Evolutionary conservation across 2,888 invertebrate genomes (phyloP).

Genomic region (Melangyna quadrimaculata): DNA sequence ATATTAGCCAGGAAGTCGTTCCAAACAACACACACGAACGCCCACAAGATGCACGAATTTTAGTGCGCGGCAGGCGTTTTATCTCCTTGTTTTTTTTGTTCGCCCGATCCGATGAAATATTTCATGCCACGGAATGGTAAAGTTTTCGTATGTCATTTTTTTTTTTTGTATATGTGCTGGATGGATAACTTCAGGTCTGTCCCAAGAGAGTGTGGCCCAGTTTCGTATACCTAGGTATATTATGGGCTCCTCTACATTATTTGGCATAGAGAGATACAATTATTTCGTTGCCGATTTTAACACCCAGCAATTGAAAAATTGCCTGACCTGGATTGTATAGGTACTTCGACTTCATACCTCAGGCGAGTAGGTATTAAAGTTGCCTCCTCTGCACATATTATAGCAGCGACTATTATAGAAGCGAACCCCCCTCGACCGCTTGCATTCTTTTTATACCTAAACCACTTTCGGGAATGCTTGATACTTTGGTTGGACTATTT

Average conservation of each 20-base stretch:
- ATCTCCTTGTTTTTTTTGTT: background rate
- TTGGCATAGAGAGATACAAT: slow-evolving; percentile 38
- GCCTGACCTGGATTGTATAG: slow-evolving; percentile 43
- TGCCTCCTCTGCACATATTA: slow-evolving; percentile 31
- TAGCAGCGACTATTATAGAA: background rate
- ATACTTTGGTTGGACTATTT: slow-evolving; percentile 48
- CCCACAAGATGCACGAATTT: slow-evolving; percentile 65
- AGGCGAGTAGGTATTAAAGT: slow-evolving; percentile 21
- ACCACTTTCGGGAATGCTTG: background rate
- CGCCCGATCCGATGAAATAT: slow-evolving; percentile 35
- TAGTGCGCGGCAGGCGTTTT: slow-evolving; percentile 16
- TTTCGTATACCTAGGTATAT: no score
- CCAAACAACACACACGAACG: slow-evolving; percentile 52
- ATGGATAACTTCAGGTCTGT: slow-evolving; percentile 21
- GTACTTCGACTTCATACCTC: slow-evolving; percentile 1
- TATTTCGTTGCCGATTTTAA: slow-evolving; percentile 5
- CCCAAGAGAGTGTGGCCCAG: slow-evolving; percentile 50
- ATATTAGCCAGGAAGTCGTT: slow-evolving; percentile 64
- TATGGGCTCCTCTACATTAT: slow-evolving; percentile 58
- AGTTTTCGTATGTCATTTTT: background rate
- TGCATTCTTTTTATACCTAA: background rate
- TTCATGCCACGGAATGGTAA: slow-evolving; percentile 21
- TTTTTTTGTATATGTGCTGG: background rate
- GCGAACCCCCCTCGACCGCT: background rate
- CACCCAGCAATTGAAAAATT: slow-evolving; percentile 46